Evolutionary conservation across 2,797 vertebrate genomes (phyloP).

Genomic region (Mormyrus proboscirostris): DNA sequence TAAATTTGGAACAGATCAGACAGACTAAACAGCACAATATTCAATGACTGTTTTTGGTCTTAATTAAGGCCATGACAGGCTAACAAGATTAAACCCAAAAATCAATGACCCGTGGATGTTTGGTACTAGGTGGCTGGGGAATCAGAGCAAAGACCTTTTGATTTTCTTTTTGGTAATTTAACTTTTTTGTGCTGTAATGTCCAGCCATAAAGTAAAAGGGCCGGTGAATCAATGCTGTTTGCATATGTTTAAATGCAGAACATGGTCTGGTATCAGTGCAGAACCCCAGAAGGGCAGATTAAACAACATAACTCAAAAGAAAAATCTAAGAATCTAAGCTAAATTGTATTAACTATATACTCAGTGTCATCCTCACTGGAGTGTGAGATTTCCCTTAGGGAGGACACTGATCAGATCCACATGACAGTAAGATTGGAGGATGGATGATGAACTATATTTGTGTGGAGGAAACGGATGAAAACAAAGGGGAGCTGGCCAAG

Average conservation of each 20-base stretch:
- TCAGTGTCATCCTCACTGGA: not conserved
- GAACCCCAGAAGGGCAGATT: conserved; percentile 37
- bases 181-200: not conserved
- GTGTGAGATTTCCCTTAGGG: not conserved
- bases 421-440: not conserved
- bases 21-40: not conserved
- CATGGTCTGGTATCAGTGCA: conserved; percentile 48
- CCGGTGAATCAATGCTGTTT: conserved; percentile 35
- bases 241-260: conserved; percentile 40
- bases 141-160: conserved; percentile 1
- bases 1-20: not conserved
- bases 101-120: not conserved
- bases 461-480: not conserved
- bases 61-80: not conserved
- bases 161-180: conserved; percentile 23
- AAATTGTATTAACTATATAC: conserved; percentile 34
- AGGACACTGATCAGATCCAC: not conserved
- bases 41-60: not conserved
- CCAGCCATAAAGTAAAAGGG: conserved; percentile 14
- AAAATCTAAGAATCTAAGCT: conserved; percentile 39
- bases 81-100: not conserved
- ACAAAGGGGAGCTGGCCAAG: not conserved
- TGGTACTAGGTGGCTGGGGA: not conserved
- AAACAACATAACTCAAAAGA: not conserved
- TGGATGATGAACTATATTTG: not conserved